These are phyloP conservation scores for Thysanoteuthis rhombus DNA, from an alignment of 2,888 invertebrate genomes.

Conservation along the genomic window DNA sequence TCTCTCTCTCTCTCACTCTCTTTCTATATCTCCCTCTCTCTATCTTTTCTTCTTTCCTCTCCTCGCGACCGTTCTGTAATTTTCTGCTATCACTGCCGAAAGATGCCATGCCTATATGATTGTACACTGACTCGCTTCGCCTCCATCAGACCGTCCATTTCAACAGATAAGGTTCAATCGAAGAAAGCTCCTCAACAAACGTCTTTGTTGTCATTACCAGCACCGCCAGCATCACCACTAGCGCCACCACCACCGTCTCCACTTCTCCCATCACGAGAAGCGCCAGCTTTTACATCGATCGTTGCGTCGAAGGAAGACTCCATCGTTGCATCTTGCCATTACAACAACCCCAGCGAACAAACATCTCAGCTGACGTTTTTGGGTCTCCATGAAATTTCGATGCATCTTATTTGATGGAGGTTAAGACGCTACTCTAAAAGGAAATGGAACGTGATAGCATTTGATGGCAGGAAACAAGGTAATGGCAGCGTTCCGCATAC, in stretches of 20 bases:
- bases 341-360: background rate
- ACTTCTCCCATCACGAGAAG: background rate
- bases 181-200: background rate
- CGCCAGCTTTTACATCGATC: background rate
- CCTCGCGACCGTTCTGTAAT: too few species aligned
- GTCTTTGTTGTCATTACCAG: background rate
- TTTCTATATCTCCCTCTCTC: background rate
- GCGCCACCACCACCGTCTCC: background rate
- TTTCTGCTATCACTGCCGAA: background rate
- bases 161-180: background rate
- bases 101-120: background rate
- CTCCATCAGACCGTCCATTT: background rate
- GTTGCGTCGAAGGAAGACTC: background rate
- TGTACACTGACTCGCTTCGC: background rate
- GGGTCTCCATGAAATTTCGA: background rate
- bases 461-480: background rate
- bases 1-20: too few species aligned
- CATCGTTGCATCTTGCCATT: background rate
- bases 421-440: background rate
- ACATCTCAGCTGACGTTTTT: background rate
- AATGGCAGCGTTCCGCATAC: background rate
- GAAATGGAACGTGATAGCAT: background rate
- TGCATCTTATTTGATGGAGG: background rate
- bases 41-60: background rate
- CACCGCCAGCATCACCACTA: background rate